These are phyloP conservation scores for Cosmopolites sordidus DNA, from an alignment of 2,888 invertebrate genomes.

Conservation along the genomic window DNA sequence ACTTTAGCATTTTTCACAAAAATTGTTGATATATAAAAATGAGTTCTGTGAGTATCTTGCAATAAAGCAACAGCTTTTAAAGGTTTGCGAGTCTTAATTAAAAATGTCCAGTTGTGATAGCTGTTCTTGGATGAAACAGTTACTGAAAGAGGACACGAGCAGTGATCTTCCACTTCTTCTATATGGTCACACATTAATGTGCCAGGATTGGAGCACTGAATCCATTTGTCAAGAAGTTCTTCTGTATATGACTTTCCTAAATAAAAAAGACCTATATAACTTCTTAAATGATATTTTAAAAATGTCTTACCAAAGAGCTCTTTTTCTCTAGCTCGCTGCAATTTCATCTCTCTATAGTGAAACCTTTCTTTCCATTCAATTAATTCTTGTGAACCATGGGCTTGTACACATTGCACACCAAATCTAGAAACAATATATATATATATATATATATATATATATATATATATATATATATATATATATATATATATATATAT, in stretches of 20 bases:
- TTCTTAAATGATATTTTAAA: too few relatives aligned
- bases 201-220: slow-evolving; percentile 59
- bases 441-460: background rate
- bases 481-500: too few relatives aligned
- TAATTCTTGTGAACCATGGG: slow-evolving; percentile 67
- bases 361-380: slow-evolving; percentile 71
- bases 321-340: slow-evolving; percentile 62
- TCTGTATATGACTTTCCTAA: slow-evolving; percentile 53
- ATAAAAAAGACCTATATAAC: background rate
- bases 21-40: slow-evolving; percentile 59
- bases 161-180: slow-evolving; percentile 56
- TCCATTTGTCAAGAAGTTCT: slow-evolving; percentile 62
- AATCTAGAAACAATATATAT: too few relatives aligned
- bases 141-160: slow-evolving; percentile 57
- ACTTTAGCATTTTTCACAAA: slow-evolving; percentile 35
- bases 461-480: background rate
- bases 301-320: slow-evolving; percentile 57
- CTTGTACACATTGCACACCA: slow-evolving; percentile 69
- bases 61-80: slow-evolving; percentile 62
- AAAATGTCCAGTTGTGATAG: slow-evolving; percentile 59
- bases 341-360: slow-evolving; percentile 60
- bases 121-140: slow-evolving; percentile 61
- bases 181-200: slow-evolving; percentile 60
- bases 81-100: slow-evolving; percentile 52
- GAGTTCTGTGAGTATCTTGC: slow-evolving; percentile 66